Conservation (phyloP, 2,113 vertebrate genomes). For the Rousettus leschenaultii region DNA sequence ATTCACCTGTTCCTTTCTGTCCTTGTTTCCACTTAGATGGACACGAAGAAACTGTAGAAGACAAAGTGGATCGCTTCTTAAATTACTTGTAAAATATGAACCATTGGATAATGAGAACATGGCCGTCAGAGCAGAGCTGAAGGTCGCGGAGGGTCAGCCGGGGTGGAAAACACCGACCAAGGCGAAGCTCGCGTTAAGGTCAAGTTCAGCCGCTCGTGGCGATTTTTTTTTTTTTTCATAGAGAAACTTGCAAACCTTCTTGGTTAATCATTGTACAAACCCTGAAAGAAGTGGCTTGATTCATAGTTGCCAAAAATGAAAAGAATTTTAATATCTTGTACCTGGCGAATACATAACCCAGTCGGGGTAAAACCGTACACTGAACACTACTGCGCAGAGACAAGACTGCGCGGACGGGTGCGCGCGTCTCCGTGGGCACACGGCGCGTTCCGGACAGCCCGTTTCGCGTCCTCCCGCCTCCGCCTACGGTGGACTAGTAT, state of each 20-base stretch:
- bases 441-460: background rate
- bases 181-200: rapidly evolving
- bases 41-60: constrained; percentile 1
- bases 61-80: constrained; percentile 57
- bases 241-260: background rate
- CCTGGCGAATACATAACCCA: background rate
- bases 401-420: background rate
- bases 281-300: background rate
- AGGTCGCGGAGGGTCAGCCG: rapidly evolving
- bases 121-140: background rate
- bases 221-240: background rate
- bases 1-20: background rate
- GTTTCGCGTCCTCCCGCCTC: too few relatives aligned
- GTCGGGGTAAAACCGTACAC: too few relatives aligned
- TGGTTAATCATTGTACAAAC: background rate
- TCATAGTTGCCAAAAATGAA: background rate
- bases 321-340: background rate
- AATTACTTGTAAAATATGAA: constrained; percentile 23
- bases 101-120: background rate
- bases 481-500: background rate
- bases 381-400: background rate
- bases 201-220: background rate
- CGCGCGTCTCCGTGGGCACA: background rate
- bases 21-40: constrained; percentile 66
- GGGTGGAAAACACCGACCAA: background rate